Base-by-base conservation (phyloP, 2,888 invertebrate species). In the Ormyrus nitidulus region DNA sequence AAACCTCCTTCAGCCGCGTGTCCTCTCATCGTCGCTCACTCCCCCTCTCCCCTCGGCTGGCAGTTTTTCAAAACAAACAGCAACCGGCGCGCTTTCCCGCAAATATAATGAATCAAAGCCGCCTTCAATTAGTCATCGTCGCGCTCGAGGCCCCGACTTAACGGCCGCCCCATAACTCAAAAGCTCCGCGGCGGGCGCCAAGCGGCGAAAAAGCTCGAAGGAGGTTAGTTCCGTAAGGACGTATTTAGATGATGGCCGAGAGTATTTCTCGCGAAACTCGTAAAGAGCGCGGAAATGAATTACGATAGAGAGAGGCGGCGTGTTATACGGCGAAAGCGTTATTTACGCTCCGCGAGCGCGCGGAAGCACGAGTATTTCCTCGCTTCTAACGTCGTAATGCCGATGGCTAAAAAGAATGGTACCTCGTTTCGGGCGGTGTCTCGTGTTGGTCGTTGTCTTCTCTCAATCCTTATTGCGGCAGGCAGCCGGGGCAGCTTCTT, bases 231-330 rank as follows among this genome's bases (percentile, higher is more conserved):
- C 49, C 44, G 34, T 48, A 56, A 79, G 65, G 69, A 74, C 80
- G 70, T 65, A 80, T 77, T 80, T 80, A 77, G 80, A 68, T 19
- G 80, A 77, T 49, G 68, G 72, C 34, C 34, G 76, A 56, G 76
- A 69, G 74, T 72, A 73, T 83, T 85, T 84, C 85, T 84, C 83
- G 82, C 78, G 80, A 83, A 84, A 83, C 81, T 80, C 83, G 84
- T 84, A 83, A 84, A 84, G 76, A 79, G 77, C 77, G 73, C 77
- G 70, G 59, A 58, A 19, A 53, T 80, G 82, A 79, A 64, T 80
- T 80, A 79, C 62, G 79, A 66, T 79, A 65, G 59, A 58, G 69
- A 19, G 72, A 54, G 59, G 69, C 62, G 61, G 34, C 34, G 56
- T 11, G 19, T 19, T 19, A 19, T 59, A 66, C 62, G 72, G 78